Evolutionary conservation across 2,888 invertebrate genomes (phyloP), one percentile per base, ranked within the genome.

Genomic region (Caenorhabditis virilis): DNA sequence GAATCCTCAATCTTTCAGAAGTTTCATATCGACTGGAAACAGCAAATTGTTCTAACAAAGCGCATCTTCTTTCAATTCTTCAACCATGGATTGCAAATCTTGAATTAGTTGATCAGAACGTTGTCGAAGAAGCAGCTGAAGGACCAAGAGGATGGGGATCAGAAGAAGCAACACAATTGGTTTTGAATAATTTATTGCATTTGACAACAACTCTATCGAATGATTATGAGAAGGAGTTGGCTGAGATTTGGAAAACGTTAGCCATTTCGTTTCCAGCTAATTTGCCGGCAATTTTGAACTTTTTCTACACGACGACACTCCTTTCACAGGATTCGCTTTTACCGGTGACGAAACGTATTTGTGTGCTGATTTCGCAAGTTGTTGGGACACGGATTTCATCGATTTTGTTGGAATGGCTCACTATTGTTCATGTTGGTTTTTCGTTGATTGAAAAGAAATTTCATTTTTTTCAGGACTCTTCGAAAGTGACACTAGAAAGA

Each of bases 121-220:
- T 72, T 43, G 70, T 65, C 2, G 76, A 76, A 16, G 76, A 76
- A 51, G 57, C 72, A 3, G 68, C 64, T 2, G 73, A 76, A 61
- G 75, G 74, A 50, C 80, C 83, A 50, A 83, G 85, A 1, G 97
- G 97, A 0, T 95, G 97, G 88, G 98, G 98, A 41, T 95, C 95
- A 0, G 92, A 92, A 0, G 95, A 97, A 86, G 97, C 97, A n/a
- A 98, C 97, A 0, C 97, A 98, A 86, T 95, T 98, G 93, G 93
- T 98, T 47, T 88, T 98, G 67, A 98, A 98, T 85, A 98, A 98
- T 86, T 89, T 98, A 20, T 93, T 98, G 86, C 97, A 95, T 85
- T 91, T 97, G 78, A 98, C 97, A 6, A 65, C 82, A 13, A 85
- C 94, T 91, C 94, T 94, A 86, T 93, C 94, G 7, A 93, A 95